Conservation (phyloP, 1,140 invertebrate species). For the Microplitis demolitor region DNA sequence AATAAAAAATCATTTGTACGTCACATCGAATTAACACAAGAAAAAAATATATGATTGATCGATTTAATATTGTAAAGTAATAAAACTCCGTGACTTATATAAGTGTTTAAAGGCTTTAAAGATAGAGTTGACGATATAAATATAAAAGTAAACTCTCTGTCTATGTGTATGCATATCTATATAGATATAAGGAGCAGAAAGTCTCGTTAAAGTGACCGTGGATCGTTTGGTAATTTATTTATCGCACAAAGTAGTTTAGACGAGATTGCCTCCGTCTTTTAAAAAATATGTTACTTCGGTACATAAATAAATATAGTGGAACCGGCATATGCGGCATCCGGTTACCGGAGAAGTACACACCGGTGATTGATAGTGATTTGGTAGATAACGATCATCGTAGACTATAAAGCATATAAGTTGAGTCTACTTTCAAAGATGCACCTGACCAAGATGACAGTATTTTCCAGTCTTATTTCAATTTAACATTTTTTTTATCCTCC, state of each 20-base stretch:
- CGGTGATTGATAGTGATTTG: slow-evolving; percentile 51
- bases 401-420: background rate
- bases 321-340: slow-evolving; percentile 28
- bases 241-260: background rate
- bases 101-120: no score
- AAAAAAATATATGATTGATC: no score
- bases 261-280: background rate
- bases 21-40: no score
- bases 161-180: background rate
- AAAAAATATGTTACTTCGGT: background rate
- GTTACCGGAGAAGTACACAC: slow-evolving; percentile 34
- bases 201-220: background rate
- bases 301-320: slow-evolving; percentile 3
- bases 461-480: background rate
- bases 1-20: no score
- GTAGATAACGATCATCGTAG: slow-evolving; percentile 43
- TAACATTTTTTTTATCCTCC: background rate
- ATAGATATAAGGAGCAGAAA: no score
- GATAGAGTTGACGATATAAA: no score
- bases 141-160: background rate
- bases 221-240: slow-evolving; percentile 8
- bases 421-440: background rate
- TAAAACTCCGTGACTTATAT: background rate
- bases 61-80: background rate
- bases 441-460: slow-evolving; percentile 24